Evolutionary conservation across 2,113 vertebrate genomes (phyloP).

Genomic region (Clarias magur): DNA sequence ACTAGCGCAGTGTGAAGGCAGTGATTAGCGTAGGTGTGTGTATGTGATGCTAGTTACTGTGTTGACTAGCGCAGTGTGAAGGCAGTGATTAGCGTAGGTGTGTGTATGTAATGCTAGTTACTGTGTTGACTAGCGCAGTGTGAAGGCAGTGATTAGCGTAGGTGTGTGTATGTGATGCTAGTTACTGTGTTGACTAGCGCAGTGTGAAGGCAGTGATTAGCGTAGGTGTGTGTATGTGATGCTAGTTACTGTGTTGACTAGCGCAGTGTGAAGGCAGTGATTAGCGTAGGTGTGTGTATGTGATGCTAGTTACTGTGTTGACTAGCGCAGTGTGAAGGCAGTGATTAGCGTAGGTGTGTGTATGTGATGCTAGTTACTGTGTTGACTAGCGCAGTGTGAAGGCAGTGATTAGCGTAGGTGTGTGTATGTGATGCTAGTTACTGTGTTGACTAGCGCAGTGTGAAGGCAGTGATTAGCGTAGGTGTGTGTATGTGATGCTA

Average conservation of each 20-base stretch:
- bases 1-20: conserved; percentile 81
- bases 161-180: too few relatives aligned
- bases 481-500: too few relatives aligned
- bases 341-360: background rate
- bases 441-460: conserved; percentile 92
- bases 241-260: conserved; percentile 83
- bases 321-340: conserved; percentile 81
- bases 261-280: conserved; percentile 84
- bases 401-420: conserved; percentile 58
- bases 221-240: background rate
- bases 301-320: conserved; percentile 73
- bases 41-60: conserved; percentile 61
- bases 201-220: conserved; percentile 85
- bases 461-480: conserved; percentile 74
- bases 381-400: conserved; percentile 94
- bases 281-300: background rate
- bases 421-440: background rate
- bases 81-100: conserved; percentile 58
- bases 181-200: conserved; percentile 89
- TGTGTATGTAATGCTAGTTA: background rate
- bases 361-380: conserved; percentile 61
- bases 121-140: conserved; percentile 92
- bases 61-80: conserved; percentile 94
- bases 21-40: background rate
- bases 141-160: conserved; percentile 74